Conservation (phyloP, 2,113 vertebrate species). For the Petaurus breviceps region DNA sequence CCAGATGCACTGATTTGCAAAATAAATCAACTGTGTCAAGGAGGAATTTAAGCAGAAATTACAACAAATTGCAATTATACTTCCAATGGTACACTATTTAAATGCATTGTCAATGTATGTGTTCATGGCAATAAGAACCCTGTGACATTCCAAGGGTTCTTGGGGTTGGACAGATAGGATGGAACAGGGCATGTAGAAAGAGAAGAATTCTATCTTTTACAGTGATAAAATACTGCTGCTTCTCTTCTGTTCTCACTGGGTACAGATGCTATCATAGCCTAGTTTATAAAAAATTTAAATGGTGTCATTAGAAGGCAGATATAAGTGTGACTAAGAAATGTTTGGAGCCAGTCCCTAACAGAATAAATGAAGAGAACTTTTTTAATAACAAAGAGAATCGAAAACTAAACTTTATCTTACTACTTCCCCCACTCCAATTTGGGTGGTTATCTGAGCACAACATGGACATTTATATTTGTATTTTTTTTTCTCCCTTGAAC, state of each 20-base stretch:
- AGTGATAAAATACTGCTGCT: conserved; percentile 50
- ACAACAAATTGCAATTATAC: conserved; percentile 85
- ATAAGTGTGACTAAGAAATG: conserved; percentile 47
- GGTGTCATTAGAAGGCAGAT: conserved; percentile 54
- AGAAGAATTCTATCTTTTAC: conserved; percentile 66
- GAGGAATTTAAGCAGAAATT: conserved; percentile 86
- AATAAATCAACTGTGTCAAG: conserved; percentile 86
- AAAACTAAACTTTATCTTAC: background rate
- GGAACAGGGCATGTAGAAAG: background rate
- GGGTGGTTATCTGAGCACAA: background rate
- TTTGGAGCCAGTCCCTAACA: conserved; percentile 51
- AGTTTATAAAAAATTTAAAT: conserved; percentile 76
- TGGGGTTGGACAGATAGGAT: background rate
- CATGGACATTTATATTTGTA: background rate
- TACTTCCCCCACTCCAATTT: background rate
- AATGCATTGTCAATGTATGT: conserved; percentile 75
- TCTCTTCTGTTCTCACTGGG: conserved; percentile 54
- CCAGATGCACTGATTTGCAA: conserved; percentile 87
- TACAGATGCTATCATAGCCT: conserved; percentile 49
- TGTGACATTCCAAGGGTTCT: conserved; percentile 61
- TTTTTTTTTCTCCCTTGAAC: background rate
- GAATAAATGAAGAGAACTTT: conserved; percentile 54
- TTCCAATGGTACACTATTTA: conserved; percentile 79
- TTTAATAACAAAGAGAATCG: conserved; percentile 63
- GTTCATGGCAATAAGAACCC: conserved; percentile 69